Conservation (phyloP, 2,797 vertebrate genomes). For the Lagocephalus sceleratus region DNA sequence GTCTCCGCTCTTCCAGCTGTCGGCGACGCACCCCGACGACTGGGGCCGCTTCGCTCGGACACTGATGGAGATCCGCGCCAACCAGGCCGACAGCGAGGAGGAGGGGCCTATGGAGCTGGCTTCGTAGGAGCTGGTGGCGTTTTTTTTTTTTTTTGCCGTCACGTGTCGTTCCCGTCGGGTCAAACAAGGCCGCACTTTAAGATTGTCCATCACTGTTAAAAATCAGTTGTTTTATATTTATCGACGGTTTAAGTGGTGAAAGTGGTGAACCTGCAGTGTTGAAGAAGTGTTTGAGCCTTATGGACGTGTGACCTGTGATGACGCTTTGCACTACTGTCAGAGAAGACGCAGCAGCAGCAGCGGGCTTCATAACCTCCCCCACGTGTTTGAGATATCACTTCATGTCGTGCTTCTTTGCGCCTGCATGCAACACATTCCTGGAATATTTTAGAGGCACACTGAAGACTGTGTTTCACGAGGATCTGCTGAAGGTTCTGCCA, state of each 20-base stretch:
- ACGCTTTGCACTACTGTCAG: conserved; percentile 54
- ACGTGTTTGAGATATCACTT: conserved; percentile 46
- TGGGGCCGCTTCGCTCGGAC: conserved; percentile 90
- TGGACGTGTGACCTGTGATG: conserved; percentile 47
- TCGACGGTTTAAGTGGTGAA: conserved; percentile 32
- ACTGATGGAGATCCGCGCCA: conserved; percentile 91
- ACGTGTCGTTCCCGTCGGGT: conserved; percentile 16
- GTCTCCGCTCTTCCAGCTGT: conserved; percentile 75
- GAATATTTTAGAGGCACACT: conserved; percentile 36
- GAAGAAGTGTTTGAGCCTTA: conserved; percentile 44
- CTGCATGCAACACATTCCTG: conserved; percentile 55
- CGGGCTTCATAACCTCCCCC: conserved; percentile 49
- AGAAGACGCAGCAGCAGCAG: background rate
- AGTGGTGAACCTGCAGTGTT: conserved; percentile 41
- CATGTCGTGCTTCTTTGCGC: conserved; percentile 42
- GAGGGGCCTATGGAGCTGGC: conserved; percentile 87
- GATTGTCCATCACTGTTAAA: conserved; percentile 6
- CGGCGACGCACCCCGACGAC: conserved; percentile 87
- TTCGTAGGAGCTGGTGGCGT: conserved; percentile 67
- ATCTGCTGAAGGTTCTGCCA: no score
- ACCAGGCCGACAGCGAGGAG: conserved; percentile 90
- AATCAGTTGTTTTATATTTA: conserved; percentile 37
- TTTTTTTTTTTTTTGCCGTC: conserved; percentile 27
- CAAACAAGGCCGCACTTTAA: conserved; percentile 1
- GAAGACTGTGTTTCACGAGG: no score